A percentile compares a stretch with the other conserved stretches of the same genome.
phyloP scores from a whole-genome alignment of 2,113 vertebrate species.

The Emydura subglobosa region DNA sequence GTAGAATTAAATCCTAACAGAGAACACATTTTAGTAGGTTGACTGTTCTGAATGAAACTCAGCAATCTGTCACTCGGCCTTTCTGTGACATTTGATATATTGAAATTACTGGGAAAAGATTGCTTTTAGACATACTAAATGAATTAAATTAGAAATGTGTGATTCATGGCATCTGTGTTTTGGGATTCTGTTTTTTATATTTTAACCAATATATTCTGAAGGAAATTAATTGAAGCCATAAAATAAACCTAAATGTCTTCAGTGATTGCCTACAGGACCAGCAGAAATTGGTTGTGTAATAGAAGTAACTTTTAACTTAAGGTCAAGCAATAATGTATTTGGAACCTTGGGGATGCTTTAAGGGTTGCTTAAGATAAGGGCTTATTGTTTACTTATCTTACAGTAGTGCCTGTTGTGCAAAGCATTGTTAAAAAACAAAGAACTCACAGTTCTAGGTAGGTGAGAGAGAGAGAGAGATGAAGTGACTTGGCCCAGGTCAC shows the following conservation, averaged over 20 bases:
- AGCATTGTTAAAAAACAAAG: not conserved
- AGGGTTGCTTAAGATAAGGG: not conserved
- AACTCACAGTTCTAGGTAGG: not conserved
- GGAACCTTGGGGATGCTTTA: not conserved
- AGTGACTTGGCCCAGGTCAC: not conserved
- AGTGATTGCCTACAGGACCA: not conserved
- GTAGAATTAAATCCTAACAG: slow-evolving; percentile 65
- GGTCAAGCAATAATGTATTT: not conserved
- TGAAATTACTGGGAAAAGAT: slow-evolving; percentile 82
- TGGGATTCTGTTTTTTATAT: slow-evolving; percentile 32
- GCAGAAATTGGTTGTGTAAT: not conserved
- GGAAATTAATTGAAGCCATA: slow-evolving; percentile 59
- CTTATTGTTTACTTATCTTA: not conserved
- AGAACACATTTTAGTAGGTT: slow-evolving; percentile 71
- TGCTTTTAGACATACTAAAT: slow-evolving; percentile 81
- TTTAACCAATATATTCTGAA: not conserved
- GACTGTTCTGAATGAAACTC: slow-evolving; percentile 81
- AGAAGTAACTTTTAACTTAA: not conserved
- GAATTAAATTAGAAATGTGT: slow-evolving; percentile 78
- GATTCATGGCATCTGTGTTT: slow-evolving; percentile 79
- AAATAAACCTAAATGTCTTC: not conserved
- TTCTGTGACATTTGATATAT: slow-evolving; percentile 84
- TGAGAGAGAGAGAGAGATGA: not conserved
- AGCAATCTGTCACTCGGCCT: slow-evolving; percentile 87
- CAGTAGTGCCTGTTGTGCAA: fast-evolving